Evolutionary conservation across 2,797 vertebrate species (phyloP), one percentile per base, ranked within the genome.

Genomic region (Babyrousa celebensis): DNA sequence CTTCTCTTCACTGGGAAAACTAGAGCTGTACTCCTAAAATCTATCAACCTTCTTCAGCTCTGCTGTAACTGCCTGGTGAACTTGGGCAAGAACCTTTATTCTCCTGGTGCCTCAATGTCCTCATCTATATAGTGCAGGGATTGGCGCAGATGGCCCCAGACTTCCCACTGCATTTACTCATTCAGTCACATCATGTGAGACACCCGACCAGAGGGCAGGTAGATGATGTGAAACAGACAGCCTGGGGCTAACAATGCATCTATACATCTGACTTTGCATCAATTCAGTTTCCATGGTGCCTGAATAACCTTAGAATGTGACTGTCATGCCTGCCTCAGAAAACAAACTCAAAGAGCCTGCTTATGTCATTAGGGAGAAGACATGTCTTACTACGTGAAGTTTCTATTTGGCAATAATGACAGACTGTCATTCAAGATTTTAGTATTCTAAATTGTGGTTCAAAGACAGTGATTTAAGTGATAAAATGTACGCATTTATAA

Each of bases 401-500:
- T 90, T 79, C 54, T 36, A 58, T 23, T 74, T 54, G 74, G 68
- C 56, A 93, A 27, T 86, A 91, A 86, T 60, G 52, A 25, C 23
- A 91, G 63, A 77, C 9, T 86, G 27, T 52, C 43, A 48, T 68
- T 87, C 14, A 82, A 52, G 67, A 75, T 93, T 85, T 89, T 52
- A 89, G 65, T 82, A 92, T 68, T 74, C 63, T 70, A 93, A 58
- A 43, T 0, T 80, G 10, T 23, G 18, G 40, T 68, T 96, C 68
- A 94, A 89, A 68, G 52, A 91, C 18, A 7, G 58, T 18, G 52
- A 86, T 80, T 96, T n/a, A 94, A 80, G 87, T 67, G 52, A 89
- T 84, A 87, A 84, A 96, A 63, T 54, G 11, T 63, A 89, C 25
- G 20, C 18, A 72, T 32, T 94, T 88, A 85, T 43, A 96, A 94